Base-by-base conservation (phyloP, 2,888 invertebrate species). In the Thysanoteuthis rhombus region DNA sequence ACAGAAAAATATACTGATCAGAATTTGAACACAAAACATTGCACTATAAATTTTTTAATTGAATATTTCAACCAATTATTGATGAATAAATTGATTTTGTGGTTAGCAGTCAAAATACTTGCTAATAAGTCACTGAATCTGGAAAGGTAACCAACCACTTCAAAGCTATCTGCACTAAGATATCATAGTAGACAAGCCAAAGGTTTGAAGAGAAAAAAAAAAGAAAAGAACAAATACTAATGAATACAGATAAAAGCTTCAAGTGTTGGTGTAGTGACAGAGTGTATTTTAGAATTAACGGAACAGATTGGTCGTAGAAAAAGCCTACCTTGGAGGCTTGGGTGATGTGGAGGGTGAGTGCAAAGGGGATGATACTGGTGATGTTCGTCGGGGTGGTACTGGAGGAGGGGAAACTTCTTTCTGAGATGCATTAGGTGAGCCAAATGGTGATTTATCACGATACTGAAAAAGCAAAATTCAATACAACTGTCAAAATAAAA, bases 321-420 rank as follows among this genome's bases (percentile, higher is more conserved):
- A 52, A 52, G 39, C 94, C 93, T 95, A 96, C 96, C 96, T 95
- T 93, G 96, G 95, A 39, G 95, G 95, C 95, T 97, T 96, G 28
- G 97, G 97, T 89, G 97, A 97, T 92, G 96, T 95, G 90, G 95
- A 95, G 39, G 97, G 96, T 45, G 97, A 96, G 42, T 95, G 95
- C 75, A 96, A 95, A 12, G 97, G 97, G 38, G 97, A 97, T 89
- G n/a, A n/a, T n/a, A n/a, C n/a, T n/a, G n/a, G n/a, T n/a, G n/a
- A n/a, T n/a, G n/a, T n/a, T n/a, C 96, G 96, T 93, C 98, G 96
- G 0, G 98, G 98, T 25, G 98, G 98, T 93, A 98, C 97, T 19
- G 98, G 98, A 16, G 98, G 98, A 19, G 98, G 97, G 16, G 47
- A 38, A 47, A 97, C 95, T 93, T 96, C 96, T 93, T 96, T 95